phyloP scores from a whole-genome alignment of 2,113 vertebrate species.

The Lontra canadensis region DNA sequence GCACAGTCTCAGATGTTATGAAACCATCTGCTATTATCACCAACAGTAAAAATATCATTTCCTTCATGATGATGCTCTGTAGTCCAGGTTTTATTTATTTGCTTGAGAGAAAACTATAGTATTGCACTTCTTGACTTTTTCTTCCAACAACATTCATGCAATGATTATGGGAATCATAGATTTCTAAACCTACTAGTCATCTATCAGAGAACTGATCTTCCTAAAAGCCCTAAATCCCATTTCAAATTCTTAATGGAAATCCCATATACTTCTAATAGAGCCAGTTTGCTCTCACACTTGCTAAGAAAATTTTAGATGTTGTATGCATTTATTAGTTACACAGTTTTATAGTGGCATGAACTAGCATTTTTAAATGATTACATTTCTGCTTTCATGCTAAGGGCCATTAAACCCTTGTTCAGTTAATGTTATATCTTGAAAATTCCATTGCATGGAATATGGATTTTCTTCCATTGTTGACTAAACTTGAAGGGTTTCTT shows the following conservation, averaged over 20 bases:
- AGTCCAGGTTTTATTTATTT: not conserved
- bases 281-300: not conserved
- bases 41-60: not conserved
- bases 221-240: not conserved
- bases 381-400: not conserved
- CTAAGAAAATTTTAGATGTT: not conserved
- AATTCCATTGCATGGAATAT: slow-evolving; percentile 69
- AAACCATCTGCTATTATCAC: not conserved
- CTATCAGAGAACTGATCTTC: slow-evolving; percentile 1
- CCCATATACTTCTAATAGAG: not conserved
- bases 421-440: slow-evolving; percentile 77
- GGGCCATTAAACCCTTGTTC: not conserved
- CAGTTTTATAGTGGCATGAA: not conserved
- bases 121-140: not conserved
- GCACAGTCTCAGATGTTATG: not conserved
- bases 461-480: slow-evolving; percentile 75
- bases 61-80: not conserved
- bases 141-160: not conserved
- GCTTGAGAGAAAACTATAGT: not conserved
- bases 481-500: slow-evolving; percentile 54
- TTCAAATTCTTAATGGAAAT: not conserved
- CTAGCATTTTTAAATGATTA: not conserved
- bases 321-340: not conserved
- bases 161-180: not conserved
- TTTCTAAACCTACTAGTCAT: not conserved